Evolutionary conservation across 2,888 invertebrate species (phyloP), one percentile per base, ranked within the genome.

Genomic region (Mesorhabditis belari): DNA sequence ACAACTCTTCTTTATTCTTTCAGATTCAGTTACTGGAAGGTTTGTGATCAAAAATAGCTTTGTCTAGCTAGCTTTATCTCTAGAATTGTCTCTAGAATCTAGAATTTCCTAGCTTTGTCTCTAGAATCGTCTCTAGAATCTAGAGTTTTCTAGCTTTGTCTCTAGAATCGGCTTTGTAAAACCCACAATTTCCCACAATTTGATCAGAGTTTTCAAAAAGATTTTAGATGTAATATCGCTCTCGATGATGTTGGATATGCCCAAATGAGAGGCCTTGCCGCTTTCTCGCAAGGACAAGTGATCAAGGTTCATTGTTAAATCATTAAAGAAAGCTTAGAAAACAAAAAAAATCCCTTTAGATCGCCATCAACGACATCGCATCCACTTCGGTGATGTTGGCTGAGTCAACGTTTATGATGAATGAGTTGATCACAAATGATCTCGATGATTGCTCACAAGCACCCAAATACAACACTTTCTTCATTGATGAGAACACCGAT

Each of bases 401-500:
- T 23, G 51, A 21, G 6, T n/a, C 12, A 6, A 50, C 12, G 19
- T 50, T n/a, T n/a, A 9, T n/a, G 51, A 9, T n/a, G 51, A 35
- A 35, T n/a, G 44, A 35, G n/a, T 61, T 72, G 28, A 25, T 67
- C 28, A 63, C 65, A 29, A 72, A 75, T 57, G 75, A 75, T 51
- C 58, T 75, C n/a, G 64, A 73, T 21, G 74, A 75, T 24, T 75
- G 75, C 57, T 49, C 66, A 24, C 62, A 67, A 58, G 69, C 71
- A 2, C 74, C 75, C 12, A 26, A 19, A 5, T 67, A 61, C 54
- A 66, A 71, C 23, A 65, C 71, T n/a, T 71, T 75, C 62, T 75
- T 75, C 51, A 61, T 75, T 17, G 75, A 75, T 44, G 69, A 67
- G 21, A 64, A 70, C 6, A 56, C 67, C 26, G 60, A 65, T n/a